Evolutionary conservation across 2,888 invertebrate genomes (phyloP).

Genomic region (Drosophila longiperda): DNA sequence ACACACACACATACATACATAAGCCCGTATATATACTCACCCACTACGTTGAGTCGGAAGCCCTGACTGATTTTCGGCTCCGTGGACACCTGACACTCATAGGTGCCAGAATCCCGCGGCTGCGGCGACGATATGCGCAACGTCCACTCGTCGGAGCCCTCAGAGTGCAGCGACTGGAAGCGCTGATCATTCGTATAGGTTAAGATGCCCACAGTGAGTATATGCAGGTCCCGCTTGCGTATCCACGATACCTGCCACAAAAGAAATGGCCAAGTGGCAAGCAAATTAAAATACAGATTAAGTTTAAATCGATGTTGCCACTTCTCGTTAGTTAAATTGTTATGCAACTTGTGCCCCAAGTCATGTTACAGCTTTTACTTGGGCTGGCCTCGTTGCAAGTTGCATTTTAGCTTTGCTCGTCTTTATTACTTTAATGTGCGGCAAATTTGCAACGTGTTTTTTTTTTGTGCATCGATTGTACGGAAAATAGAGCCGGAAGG

Average conservation of each 20-base stretch:
- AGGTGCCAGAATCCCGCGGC: conserved; percentile 89
- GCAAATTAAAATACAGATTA: conserved; percentile 5
- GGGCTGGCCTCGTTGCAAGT: neutral
- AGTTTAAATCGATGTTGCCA: neutral
- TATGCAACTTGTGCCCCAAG: neutral
- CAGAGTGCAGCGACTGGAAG: conserved; percentile 89
- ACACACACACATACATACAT: neutral
- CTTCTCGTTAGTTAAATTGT: neutral
- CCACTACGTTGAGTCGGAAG: conserved; percentile 89
- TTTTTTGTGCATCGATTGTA: neutral
- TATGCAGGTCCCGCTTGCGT: conserved; percentile 92
- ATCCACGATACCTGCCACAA: conserved; percentile 89
- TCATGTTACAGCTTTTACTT: neutral
- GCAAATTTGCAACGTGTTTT: neutral
- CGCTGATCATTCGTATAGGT: conserved; percentile 91
- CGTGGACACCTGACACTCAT: conserved; percentile 92
- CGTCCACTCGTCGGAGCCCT: conserved; percentile 91
- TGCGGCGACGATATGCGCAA: conserved; percentile 89
- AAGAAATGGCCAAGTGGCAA: neutral
- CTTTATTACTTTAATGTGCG: neutral
- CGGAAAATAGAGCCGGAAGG: neutral
- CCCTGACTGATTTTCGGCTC: conserved; percentile 91
- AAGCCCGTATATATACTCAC: conserved; percentile 86
- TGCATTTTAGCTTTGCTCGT: neutral
- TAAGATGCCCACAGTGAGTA: conserved; percentile 89